Percentiles rank a stretch among this genome's conserved stretches.
phyloP scores from a whole-genome alignment of 2,797 vertebrate species.

The Luscinia megarhynchos region DNA sequence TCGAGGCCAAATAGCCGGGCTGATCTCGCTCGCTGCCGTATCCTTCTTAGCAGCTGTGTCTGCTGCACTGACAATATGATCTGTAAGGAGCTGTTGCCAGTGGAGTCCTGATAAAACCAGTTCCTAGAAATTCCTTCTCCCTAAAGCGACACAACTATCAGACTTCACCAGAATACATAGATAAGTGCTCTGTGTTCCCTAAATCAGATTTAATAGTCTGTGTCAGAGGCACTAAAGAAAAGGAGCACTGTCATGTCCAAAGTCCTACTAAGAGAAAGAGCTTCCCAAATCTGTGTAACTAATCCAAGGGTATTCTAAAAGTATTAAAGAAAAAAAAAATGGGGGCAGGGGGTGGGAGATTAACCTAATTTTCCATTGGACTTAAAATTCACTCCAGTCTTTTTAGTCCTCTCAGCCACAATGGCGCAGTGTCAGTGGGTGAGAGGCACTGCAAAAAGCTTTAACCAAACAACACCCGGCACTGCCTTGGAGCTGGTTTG shows the following conservation, averaged over 20 bases:
- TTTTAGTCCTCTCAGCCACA: not conserved
- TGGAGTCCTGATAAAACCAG: slow-evolving; percentile 48
- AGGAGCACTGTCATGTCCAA: not conserved
- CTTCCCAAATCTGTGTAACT: not conserved
- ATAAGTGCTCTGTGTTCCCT: not conserved
- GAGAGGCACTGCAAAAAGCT: not conserved
- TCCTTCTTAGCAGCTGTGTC: not conserved
- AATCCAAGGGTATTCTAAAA: not conserved
- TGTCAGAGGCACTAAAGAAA: not conserved
- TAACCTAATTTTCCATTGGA: not conserved
- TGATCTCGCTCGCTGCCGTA: not conserved
- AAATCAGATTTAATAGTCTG: not conserved
- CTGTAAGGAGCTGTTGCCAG: slow-evolving; percentile 70
- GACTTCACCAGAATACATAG: not conserved
- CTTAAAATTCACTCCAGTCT: not conserved
- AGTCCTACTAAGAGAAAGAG: not conserved
- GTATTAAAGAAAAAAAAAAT: not conserved
- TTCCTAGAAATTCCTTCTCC: slow-evolving; percentile 54
- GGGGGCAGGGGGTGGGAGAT: rapidly evolving
- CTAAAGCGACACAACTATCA: slow-evolving; percentile 16
- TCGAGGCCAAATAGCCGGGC: slow-evolving; percentile 23
- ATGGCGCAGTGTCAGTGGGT: not conserved
- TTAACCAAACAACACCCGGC: not conserved
- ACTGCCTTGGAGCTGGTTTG: not conserved
- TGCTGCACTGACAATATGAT: slow-evolving; percentile 67